Conservation (phyloP, 1,140 invertebrate genomes). For the Ganaspis sp. region DNA sequence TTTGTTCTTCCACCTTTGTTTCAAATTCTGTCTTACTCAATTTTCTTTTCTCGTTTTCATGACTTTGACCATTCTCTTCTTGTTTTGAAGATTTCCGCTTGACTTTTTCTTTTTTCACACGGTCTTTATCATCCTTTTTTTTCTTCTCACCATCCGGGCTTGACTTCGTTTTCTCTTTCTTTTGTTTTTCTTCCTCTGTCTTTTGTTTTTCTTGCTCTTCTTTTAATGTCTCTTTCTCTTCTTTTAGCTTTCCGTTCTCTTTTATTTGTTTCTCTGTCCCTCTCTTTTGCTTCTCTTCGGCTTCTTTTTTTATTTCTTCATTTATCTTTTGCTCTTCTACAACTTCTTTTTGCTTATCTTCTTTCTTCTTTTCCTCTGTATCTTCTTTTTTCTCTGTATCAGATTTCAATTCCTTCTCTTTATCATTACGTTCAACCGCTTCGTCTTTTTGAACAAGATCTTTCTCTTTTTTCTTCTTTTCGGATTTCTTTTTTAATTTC, state of each 20-base stretch:
- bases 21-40: constrained; percentile 17
- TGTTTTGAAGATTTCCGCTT: constrained; percentile 33
- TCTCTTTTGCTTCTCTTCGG: too few species aligned
- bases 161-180: too few species aligned
- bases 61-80: constrained; percentile 40
- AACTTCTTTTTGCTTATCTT: constrained; percentile 32
- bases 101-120: constrained; percentile 11
- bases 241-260: constrained; percentile 35
- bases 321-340: constrained; percentile 37
- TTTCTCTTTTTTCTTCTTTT: constrained; percentile 10
- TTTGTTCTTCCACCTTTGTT: constrained; percentile 41
- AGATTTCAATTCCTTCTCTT: constrained; percentile 3
- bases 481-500: not conserved
- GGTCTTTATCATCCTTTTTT: constrained; percentile 28
- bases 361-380: not conserved
- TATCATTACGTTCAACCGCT: constrained; percentile 40
- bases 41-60: constrained; percentile 29
- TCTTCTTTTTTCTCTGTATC: too few species aligned
- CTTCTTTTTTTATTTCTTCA: constrained; percentile 32
- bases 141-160: constrained; percentile 20
- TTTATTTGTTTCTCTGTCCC: constrained; percentile 32
- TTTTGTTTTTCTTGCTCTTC: constrained; percentile 31
- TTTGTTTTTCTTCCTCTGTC: constrained; percentile 32
- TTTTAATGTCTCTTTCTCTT: constrained; percentile 27
- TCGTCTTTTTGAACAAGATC: too few species aligned